These are phyloP conservation scores for Ceratitis capitata DNA, from an alignment of 1,140 invertebrate genomes.

Conservation along the genomic window DNA sequence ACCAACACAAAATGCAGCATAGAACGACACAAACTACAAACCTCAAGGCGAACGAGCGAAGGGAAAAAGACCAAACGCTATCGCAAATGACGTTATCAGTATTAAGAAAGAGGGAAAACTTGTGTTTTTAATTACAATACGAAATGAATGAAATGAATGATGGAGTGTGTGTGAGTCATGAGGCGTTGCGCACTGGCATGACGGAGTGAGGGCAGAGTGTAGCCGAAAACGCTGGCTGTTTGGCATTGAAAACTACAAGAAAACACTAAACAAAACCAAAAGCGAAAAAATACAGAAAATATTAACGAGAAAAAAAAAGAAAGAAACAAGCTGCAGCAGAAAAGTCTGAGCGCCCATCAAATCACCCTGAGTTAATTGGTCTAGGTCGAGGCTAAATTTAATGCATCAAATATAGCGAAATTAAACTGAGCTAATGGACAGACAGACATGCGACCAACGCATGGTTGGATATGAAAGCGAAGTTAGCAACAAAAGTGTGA, in stretches of 20 bases:
- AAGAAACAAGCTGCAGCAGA: constrained; percentile 9
- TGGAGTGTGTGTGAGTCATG: background rate
- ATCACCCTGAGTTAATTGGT: constrained; percentile 64
- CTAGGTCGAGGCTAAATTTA: constrained; percentile 59
- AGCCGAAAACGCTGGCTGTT: background rate
- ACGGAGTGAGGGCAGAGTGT: background rate
- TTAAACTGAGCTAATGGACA: too few relatives aligned
- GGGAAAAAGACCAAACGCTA: background rate
- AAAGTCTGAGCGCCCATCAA: constrained; percentile 53
- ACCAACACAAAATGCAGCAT: background rate
- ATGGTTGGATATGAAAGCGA: background rate
- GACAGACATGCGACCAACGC: background rate
- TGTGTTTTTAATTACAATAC: constrained; percentile 32
- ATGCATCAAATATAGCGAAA: constrained; percentile 24
- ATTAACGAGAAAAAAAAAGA: background rate
- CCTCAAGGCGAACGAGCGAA: background rate
- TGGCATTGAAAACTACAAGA: background rate
- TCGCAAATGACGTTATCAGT: constrained; percentile 17
- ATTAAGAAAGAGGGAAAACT: background rate
- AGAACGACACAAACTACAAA: background rate
- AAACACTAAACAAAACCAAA: background rate
- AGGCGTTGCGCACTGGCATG: background rate
- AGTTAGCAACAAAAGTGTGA: background rate
- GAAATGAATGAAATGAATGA: background rate
- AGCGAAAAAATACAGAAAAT: background rate